These are phyloP conservation scores for Machaerirhynchus nigripectus DNA, from an alignment of 2,113 vertebrate genomes.

Conservation along the genomic window DNA sequence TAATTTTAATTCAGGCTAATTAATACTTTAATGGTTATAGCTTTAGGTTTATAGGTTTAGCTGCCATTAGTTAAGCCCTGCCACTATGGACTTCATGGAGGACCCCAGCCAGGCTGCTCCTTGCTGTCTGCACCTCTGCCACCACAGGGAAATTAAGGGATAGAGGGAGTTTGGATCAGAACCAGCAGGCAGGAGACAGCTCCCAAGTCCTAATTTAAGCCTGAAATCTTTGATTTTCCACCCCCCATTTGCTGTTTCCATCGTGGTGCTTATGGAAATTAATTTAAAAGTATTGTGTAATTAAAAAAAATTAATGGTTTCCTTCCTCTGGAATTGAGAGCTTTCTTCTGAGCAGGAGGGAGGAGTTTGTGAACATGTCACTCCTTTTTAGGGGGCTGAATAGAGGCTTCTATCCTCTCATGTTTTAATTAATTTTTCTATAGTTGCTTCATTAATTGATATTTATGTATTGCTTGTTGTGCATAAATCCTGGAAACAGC, in stretches of 20 bases:
- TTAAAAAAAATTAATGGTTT: slow-evolving; percentile 51
- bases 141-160: not conserved
- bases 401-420: slow-evolving; percentile 39
- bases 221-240: not conserved
- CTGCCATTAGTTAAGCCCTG: not conserved
- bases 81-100: not conserved
- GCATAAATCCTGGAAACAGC: slow-evolving; percentile 61
- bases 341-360: slow-evolving; percentile 15
- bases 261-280: slow-evolving; percentile 18
- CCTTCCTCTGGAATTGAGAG: slow-evolving; percentile 32
- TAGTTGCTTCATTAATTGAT: slow-evolving; percentile 69
- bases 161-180: not conserved
- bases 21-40: not conserved
- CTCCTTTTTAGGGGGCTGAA: slow-evolving; percentile 20
- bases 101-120: not conserved
- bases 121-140: not conserved
- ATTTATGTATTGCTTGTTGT: slow-evolving; percentile 66
- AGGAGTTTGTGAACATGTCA: not conserved
- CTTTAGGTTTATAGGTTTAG: not conserved
- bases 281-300: slow-evolving; percentile 43
- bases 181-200: not conserved
- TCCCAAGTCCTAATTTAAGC: not conserved
- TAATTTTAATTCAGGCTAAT: not conserved
- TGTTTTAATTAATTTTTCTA: slow-evolving; percentile 67
- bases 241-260: not conserved